Evolutionary conservation across 2,888 invertebrate genomes (phyloP).

Genomic region (Aplocera efformata): DNA sequence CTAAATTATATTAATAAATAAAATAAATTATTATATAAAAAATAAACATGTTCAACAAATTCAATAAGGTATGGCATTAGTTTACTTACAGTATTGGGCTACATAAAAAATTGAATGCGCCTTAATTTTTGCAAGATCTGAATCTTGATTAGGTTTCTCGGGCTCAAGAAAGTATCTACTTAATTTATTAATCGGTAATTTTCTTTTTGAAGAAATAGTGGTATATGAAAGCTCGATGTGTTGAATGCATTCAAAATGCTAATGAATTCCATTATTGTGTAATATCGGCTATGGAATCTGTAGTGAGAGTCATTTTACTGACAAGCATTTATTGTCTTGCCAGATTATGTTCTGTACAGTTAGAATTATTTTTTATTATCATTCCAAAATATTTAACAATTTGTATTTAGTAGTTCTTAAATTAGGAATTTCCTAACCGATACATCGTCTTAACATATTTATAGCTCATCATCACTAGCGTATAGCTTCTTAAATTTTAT

Average conservation of each 20-base stretch:
- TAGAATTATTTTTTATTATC: constrained; percentile 26
- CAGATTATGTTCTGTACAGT: constrained; percentile 11
- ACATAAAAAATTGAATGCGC: too few species aligned
- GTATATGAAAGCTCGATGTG: constrained; percentile 5
- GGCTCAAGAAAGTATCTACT: too few species aligned
- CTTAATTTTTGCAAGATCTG: too few species aligned
- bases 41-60: too few species aligned
- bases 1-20: too few species aligned
- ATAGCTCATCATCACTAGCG: constrained; percentile 11
- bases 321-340: constrained; percentile 31
- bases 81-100: too few species aligned
- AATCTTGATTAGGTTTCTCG: too few species aligned
- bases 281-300: constrained; percentile 5
- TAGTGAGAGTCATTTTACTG: constrained; percentile 7
- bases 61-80: too few species aligned
- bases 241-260: constrained; percentile 19
- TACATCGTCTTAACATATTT: background rate
- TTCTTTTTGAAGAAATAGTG: background rate
- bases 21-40: too few species aligned
- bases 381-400: constrained; percentile 25
- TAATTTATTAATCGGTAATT: too few species aligned
- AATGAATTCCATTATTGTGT: constrained; percentile 13
- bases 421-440: too few species aligned
- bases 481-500: constrained; percentile 32
- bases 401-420: background rate